Evolutionary conservation across 2,888 invertebrate genomes (phyloP).

Genomic region (Acanthoscelides obtectus): DNA sequence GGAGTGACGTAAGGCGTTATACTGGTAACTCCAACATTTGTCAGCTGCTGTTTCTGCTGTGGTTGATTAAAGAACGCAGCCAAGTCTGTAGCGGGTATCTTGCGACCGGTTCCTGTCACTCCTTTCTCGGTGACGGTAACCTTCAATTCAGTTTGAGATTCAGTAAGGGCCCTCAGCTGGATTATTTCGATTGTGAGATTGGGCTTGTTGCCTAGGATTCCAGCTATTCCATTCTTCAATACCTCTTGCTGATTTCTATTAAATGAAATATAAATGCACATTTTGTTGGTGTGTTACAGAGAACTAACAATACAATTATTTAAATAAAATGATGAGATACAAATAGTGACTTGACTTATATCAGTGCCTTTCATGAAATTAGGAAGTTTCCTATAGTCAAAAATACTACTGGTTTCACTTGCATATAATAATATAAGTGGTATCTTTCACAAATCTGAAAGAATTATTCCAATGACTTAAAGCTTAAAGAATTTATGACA

Average conservation of each 20-base stretch:
- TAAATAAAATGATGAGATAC: no score
- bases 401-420: no score
- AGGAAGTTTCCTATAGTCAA: no score
- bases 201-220: conserved; percentile 78
- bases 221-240: conserved; percentile 59
- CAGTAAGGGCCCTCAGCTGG: conserved; percentile 71
- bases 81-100: conserved; percentile 70
- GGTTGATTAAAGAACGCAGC: conserved; percentile 66
- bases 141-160: conserved; percentile 69
- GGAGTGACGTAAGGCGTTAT: conserved; percentile 71
- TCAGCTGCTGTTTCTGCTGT: conserved; percentile 66
- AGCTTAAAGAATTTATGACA: no score
- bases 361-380: no score
- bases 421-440: no score
- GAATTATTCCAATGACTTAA: no score
- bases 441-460: no score
- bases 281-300: no score
- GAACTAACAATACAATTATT: no score
- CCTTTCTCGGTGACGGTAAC: conserved; percentile 70
- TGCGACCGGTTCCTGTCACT: conserved; percentile 59
- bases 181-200: conserved; percentile 76
- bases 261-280: conserved; percentile 16
- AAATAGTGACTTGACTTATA: no score
- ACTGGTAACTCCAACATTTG: conserved; percentile 65
- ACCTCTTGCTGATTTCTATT: conserved; percentile 66